Conservation (phyloP, 1,140 invertebrate genomes). For the Procambarus clarkii region DNA sequence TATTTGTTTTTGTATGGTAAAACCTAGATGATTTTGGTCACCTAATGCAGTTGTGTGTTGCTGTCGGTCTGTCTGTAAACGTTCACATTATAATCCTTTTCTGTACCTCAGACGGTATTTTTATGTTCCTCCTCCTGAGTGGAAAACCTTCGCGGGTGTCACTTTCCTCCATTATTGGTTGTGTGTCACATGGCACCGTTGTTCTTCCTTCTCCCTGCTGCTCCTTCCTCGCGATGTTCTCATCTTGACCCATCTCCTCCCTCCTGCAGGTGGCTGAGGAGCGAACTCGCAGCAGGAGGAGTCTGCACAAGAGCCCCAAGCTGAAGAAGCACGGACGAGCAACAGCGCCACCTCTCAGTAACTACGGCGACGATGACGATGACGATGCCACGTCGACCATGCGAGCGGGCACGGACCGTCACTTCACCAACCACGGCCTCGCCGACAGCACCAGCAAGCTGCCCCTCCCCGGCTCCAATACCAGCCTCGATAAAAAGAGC, state of each 20-base stretch:
- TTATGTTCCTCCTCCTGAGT: no score
- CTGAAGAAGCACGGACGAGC: not conserved
- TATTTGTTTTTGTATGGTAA: no score
- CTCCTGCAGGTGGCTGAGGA: constrained; percentile 30
- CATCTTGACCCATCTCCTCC: not conserved
- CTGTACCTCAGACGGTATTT: no score
- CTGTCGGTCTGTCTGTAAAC: no score
- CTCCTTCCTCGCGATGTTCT: not conserved
- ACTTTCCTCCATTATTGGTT: no score
- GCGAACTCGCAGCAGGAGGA: constrained; percentile 26
- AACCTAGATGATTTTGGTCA: no score
- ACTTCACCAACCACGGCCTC: constrained; percentile 35
- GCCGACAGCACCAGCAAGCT: constrained; percentile 52
- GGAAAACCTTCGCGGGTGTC: no score
- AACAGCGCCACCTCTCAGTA: constrained; percentile 4
- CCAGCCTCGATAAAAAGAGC: constrained; percentile 22
- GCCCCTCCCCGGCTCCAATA: constrained; percentile 15
- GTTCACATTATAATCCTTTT: no score
- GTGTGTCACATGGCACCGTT: no score
- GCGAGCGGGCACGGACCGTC: not conserved
- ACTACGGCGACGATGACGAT: not conserved
- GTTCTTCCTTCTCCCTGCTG: not conserved
- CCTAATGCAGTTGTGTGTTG: no score
- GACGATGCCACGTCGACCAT: not conserved
- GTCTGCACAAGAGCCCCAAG: constrained; percentile 34